Evolutionary conservation across 1,140 invertebrate species (phyloP).

Genomic region (Camponotus floridanus): DNA sequence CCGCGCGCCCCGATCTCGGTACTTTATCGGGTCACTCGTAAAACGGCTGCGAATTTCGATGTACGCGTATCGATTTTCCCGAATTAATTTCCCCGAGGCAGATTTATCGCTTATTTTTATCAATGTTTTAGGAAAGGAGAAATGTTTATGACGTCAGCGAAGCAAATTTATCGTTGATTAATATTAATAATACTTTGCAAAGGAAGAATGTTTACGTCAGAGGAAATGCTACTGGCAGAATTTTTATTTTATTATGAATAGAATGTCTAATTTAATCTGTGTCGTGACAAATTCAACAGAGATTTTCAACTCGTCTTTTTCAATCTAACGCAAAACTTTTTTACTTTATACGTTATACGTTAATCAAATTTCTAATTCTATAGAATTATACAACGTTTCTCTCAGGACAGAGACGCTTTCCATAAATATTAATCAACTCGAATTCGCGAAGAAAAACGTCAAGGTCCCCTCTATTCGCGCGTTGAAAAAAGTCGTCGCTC

Average conservation of each 20-base stretch:
- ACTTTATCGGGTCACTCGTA: slow-evolving; percentile 21
- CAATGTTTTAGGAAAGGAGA: not conserved
- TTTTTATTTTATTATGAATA: too few relatives aligned
- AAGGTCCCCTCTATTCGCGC: not conserved
- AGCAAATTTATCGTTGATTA: too few relatives aligned
- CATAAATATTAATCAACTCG: not conserved
- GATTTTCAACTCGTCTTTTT: not conserved
- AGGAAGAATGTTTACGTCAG: too few relatives aligned
- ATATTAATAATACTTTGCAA: too few relatives aligned
- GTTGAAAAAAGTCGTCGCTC: not conserved
- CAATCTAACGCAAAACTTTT: not conserved
- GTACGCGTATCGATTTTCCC: not conserved
- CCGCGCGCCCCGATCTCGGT: not conserved
- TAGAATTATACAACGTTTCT: too few relatives aligned
- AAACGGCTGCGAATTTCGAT: not conserved
- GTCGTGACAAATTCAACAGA: not conserved
- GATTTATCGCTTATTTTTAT: not conserved
- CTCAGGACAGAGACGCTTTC: not conserved
- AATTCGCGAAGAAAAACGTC: not conserved
- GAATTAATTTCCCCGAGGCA: not conserved
- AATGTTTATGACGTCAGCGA: not conserved
- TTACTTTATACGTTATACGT: too few relatives aligned
- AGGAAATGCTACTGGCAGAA: too few relatives aligned
- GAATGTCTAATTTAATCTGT: not conserved
- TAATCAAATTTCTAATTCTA: not conserved